A percentile compares a stretch with the other conserved stretches of the same genome.
phyloP scores from a whole-genome alignment of 2,888 invertebrate species.

The Cryptus armator region DNA sequence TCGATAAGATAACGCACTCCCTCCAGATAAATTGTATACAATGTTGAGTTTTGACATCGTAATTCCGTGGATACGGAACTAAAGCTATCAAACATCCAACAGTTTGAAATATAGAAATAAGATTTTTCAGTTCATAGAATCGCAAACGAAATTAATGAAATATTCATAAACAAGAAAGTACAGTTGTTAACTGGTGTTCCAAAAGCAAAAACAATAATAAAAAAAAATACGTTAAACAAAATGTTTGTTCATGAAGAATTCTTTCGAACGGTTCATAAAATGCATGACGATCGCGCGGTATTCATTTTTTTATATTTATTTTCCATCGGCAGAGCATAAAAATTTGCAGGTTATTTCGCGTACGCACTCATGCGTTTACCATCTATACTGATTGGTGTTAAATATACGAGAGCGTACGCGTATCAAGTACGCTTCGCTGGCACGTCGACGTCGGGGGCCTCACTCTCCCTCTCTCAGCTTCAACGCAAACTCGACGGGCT shows the following conservation, averaged over 20 bases:
- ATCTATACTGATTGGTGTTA: constrained; percentile 35
- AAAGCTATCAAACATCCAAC: not conserved
- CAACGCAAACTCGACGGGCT: constrained; percentile 25
- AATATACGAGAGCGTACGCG: constrained; percentile 25
- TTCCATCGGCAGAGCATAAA: not conserved
- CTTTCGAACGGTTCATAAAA: not conserved
- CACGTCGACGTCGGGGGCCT: constrained; percentile 4
- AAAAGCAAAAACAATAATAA: too few species aligned
- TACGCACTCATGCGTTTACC: not conserved
- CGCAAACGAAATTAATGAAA: not conserved
- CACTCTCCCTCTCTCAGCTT: not conserved
- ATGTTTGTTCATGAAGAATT: too few species aligned
- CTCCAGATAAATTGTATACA: not conserved
- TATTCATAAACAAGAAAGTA: not conserved
- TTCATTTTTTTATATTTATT: not conserved
- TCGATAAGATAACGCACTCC: not conserved
- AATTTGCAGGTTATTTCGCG: constrained; percentile 27
- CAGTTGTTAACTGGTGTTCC: too few species aligned
- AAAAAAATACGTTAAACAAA: too few species aligned
- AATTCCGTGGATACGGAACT: not conserved
- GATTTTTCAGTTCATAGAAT: not conserved
- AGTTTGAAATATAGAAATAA: not conserved
- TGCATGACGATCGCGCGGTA: not conserved
- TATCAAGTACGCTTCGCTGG: constrained; percentile 23
- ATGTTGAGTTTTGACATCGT: not conserved